Evolutionary conservation across 2,888 invertebrate species (phyloP).

Genomic region (Alentia gelatinosa): DNA sequence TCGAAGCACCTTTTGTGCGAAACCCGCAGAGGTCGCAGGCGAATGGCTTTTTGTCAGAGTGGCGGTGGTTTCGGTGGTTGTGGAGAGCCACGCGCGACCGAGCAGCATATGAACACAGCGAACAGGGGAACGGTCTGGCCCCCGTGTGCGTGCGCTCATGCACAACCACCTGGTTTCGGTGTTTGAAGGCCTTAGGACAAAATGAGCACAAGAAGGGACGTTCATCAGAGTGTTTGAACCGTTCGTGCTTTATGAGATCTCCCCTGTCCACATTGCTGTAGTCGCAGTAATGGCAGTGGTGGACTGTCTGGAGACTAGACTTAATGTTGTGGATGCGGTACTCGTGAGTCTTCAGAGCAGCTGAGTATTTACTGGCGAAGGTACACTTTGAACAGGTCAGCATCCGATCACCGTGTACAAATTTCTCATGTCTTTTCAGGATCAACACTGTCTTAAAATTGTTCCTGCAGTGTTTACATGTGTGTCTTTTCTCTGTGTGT

Average conservation of each 20-base stretch:
- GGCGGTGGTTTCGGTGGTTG: not conserved
- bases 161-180: not conserved
- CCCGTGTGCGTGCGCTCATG: conserved; percentile 25
- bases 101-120: not conserved
- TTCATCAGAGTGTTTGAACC: conserved; percentile 15
- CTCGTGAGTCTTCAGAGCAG: not conserved
- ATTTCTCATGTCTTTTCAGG: conserved; percentile 9
- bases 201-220: conserved; percentile 23
- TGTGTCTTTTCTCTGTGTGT: not conserved
- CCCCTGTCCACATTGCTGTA: conserved; percentile 24
- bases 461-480: not conserved
- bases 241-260: not conserved
- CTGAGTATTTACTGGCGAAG: conserved; percentile 6
- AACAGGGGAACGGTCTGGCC: not conserved
- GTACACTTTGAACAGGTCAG: not conserved
- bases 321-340: not conserved
- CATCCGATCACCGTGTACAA: not conserved
- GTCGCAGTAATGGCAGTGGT: conserved; percentile 43
- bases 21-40: conserved; percentile 21
- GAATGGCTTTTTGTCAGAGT: not conserved
- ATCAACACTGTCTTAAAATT: not conserved
- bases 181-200: conserved; percentile 1
- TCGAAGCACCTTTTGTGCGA: not conserved
- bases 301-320: not conserved
- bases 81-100: not conserved